Base-by-base conservation (phyloP, 2,113 vertebrate species). In the Orycteropus afer region DNA sequence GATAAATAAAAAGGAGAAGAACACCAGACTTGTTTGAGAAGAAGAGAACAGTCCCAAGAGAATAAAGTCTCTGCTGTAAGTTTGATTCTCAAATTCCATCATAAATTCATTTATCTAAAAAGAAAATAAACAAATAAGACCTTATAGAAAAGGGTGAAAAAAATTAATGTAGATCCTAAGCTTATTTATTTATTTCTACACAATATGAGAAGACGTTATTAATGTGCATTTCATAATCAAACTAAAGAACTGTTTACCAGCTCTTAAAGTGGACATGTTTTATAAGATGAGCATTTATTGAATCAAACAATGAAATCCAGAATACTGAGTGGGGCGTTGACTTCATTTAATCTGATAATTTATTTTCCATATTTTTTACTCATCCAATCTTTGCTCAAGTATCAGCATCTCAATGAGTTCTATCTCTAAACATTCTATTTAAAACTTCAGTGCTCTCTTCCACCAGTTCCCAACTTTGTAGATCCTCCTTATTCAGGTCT, bases 41-140 rank as follows among this genome's bases (percentile, higher is more conserved):
- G 73, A 91, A 22, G 79, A 65, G 40, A 97, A 95, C 14, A 95
- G 5, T 18, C 90, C 93, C 67, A 97, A 20, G 29, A 96, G 79
- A 25, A 76, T 91, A 65, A 96, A 96, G 9, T 89, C 88, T 34
- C 32, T 73, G 80, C 5, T 49, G 9, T 45, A 59, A 18, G 74
- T 95, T 13, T 91, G 32, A 73, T 96, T 96, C 42, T 69, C 47
- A 34, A 3, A 5, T 51, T 2, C 67, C 80, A 85, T 93, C 7
- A 0, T 79, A 20, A 37, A 40, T 18, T 23, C 34, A 22, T 5
- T 8, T 83, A 4, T 45, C 40, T 49, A 89, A 78, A 83, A 76
- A 82, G 49, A 37, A 47, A 61, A 71, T 29, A 74, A 8, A 69
- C 37, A 69, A 55, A 49, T 18, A 40, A 83, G 32, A 37, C 11